These are phyloP conservation scores for Nemurella pictetii DNA, from an alignment of 2,888 invertebrate genomes.

Conservation along the genomic window DNA sequence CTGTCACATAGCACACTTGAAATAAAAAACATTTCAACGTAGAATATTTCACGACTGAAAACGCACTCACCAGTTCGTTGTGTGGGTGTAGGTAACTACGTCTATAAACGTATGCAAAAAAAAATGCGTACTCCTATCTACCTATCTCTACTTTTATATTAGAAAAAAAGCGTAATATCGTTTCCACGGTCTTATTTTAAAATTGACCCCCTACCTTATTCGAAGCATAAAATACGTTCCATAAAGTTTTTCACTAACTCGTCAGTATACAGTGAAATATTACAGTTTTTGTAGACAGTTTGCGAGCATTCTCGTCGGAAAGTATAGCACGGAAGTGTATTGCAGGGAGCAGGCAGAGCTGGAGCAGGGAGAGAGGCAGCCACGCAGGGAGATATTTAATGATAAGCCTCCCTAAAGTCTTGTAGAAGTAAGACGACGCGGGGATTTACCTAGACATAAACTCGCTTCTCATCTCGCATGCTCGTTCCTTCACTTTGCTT, in stretches of 20 bases:
- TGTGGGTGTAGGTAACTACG: neutral
- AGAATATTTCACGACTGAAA: neutral
- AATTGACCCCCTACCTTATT: neutral
- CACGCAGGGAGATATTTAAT: neutral
- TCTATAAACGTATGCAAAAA: neutral
- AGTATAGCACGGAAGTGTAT: neutral
- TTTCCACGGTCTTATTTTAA: neutral
- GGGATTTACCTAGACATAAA: neutral
- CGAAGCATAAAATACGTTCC: neutral
- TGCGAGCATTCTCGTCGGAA: neutral
- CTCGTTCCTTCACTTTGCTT: neutral
- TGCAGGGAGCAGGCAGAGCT: neutral
- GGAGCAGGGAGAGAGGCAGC: neutral
- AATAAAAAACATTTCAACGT: neutral
- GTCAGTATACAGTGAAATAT: neutral
- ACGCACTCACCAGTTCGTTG: neutral
- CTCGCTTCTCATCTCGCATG: neutral
- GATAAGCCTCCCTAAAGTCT: neutral
- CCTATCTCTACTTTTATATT: neutral
- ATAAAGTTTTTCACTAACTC: neutral
- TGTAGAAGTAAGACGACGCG: neutral
- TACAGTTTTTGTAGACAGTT: neutral
- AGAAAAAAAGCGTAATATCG: neutral
- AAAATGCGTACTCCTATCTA: neutral
- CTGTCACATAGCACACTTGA: neutral